Conservation (phyloP, 2,113 vertebrate species). For the Callaeas wilsoni region DNA sequence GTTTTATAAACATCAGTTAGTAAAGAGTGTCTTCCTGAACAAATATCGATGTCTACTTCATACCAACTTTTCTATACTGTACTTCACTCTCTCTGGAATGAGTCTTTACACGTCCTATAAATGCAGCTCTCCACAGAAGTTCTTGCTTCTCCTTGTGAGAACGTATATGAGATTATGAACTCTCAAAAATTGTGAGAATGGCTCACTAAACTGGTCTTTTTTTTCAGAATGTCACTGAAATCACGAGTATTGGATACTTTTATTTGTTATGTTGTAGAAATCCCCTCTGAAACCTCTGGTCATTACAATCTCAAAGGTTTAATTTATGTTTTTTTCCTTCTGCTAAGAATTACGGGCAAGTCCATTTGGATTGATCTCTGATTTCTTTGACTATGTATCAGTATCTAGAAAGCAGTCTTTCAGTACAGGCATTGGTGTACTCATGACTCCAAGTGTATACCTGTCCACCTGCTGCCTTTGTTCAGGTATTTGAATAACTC, state of each 20-base stretch:
- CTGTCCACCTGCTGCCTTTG: background rate
- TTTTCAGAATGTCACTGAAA: background rate
- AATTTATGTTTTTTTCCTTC: background rate
- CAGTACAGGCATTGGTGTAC: background rate
- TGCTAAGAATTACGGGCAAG: fast-evolving
- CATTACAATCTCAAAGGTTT: background rate
- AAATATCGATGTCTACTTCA: fast-evolving
- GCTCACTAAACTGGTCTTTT: background rate
- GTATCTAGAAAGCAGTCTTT: background rate
- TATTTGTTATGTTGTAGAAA: background rate
- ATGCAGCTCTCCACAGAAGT: background rate
- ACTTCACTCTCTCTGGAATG: background rate
- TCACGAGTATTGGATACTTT: background rate
- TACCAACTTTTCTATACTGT: background rate
- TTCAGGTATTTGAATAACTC: background rate
- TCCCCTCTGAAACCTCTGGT: background rate
- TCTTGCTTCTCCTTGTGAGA: background rate
- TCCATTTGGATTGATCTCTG: background rate
- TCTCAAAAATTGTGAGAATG: background rate
- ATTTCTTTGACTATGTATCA: background rate
- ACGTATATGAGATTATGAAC: background rate
- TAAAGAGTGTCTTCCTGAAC: background rate
- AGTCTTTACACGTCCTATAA: background rate
- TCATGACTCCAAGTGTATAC: fast-evolving
- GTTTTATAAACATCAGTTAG: background rate